Conservation (phyloP, 2,797 vertebrate genomes). For the Pachyuromys duprasi region DNA sequence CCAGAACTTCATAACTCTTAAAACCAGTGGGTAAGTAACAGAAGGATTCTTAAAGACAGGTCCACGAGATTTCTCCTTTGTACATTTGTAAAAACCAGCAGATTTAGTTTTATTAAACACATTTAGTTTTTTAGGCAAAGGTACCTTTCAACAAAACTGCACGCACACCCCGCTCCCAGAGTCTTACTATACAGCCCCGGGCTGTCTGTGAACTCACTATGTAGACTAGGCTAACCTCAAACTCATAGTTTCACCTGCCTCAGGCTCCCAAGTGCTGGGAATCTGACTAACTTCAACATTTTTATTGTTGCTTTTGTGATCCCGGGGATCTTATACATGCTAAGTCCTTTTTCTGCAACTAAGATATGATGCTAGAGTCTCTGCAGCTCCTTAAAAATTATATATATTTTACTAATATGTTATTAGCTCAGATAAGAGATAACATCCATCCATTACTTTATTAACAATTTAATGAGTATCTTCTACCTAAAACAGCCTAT, state of each 20-base stretch:
- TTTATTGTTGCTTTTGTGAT: background rate
- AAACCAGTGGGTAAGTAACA: background rate
- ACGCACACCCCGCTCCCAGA: background rate
- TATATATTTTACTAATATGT: background rate
- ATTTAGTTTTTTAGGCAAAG: conserved; percentile 19
- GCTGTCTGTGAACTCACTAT: background rate
- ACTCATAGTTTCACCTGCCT: background rate
- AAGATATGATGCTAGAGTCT: background rate
- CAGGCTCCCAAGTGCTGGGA: background rate
- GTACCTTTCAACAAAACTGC: conserved; percentile 2
- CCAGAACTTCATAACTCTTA: background rate
- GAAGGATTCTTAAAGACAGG: conserved; percentile 19
- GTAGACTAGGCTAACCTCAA: background rate
- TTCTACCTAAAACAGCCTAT: conserved; percentile 45
- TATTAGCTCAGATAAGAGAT: conserved; percentile 61
- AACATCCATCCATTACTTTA: conserved; percentile 26
- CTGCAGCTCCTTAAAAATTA: background rate
- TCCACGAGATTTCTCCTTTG: conserved; percentile 37
- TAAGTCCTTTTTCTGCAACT: background rate
- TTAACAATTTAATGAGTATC: conserved; percentile 44
- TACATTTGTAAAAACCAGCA: conserved; percentile 22
- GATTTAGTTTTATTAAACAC: conserved; percentile 19
- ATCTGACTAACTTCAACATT: background rate
- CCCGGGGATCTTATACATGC: background rate
- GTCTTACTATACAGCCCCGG: background rate